Evolutionary conservation across 1,140 invertebrate species (phyloP), one percentile per base, ranked within the genome.

Genomic region (Pachyrhynchus sulphureomaculatus): DNA sequence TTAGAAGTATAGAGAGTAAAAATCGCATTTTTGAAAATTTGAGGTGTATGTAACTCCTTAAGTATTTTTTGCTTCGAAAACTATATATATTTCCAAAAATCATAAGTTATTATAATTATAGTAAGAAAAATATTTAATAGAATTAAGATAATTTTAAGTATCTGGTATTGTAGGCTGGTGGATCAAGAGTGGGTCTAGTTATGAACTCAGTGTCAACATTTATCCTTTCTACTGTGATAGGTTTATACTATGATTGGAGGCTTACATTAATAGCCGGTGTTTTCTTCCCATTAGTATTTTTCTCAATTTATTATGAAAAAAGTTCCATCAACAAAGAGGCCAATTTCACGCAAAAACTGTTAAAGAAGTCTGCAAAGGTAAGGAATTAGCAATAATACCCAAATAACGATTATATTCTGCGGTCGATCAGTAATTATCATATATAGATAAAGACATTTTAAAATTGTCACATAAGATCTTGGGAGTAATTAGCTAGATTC

Each of bases 221-320:
- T 1, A 74, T 84, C 0, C 77, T 89, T 6, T 86, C 89, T 1
- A 81, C 90, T 48, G 73, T 84, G 0, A 76, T 95, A 23, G 85
- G 89, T 1, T 79, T 95, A 70, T 84, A 82, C 53, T 92, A 84
- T 72, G 85, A 90, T 37, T 92, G 89, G 88, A 89, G 91, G 69
- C 79, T 95, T 69, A 88, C 91, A 0, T 69, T 93, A 0, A 84
- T 94, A 0, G 84, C 88, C 0, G 74, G 90, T 1, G 82, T 84
- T 1, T 90, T 91, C 61, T 81, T 91, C 17, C 92, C 92, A 1
- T 68, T 95, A 12, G 86, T 94, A 2, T 80, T 94, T 8, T 76
- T 83, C 0, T 86, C 87, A 0, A 86, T 93, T 0, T 86, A 88
- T 62, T 81, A 93, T 56, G 83, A 91, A 75, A 80, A 84, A 12